Percentiles rank a stretch among this genome's conserved stretches.
phyloP scores from a whole-genome alignment of 1,140 invertebrate species.

The Neoseiulus cucumeris region DNA sequence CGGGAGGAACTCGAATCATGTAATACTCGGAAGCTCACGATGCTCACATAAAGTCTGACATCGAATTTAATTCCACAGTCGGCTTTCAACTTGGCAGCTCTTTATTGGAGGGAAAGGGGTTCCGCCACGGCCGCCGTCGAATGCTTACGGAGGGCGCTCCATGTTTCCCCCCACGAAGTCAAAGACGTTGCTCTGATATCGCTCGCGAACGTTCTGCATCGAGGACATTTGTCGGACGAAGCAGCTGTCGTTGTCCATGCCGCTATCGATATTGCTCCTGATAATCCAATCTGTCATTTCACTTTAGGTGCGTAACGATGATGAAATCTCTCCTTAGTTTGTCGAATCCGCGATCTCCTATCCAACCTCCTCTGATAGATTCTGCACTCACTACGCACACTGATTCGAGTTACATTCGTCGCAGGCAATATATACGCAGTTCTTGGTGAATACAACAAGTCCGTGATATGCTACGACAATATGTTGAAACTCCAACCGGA shows the following conservation, averaged over 20 bases:
- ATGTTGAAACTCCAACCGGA: constrained; percentile 41
- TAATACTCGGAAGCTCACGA: too few relatives aligned
- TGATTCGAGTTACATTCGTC: background rate
- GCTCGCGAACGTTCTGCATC: constrained; percentile 57
- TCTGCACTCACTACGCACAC: too few relatives aligned
- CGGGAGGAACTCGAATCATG: too few relatives aligned
- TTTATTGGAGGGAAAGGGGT: constrained; percentile 63
- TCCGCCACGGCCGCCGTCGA: constrained; percentile 54
- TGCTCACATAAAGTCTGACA: background rate
- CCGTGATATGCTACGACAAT: constrained; percentile 43
- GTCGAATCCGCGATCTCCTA: too few relatives aligned
- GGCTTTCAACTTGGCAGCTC: constrained; percentile 56
- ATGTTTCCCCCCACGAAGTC: constrained; percentile 44
- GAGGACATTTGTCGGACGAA: constrained; percentile 46
- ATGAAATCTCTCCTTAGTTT: constrained; percentile 49
- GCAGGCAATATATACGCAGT: constrained; percentile 23
- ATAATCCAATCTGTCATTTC: constrained; percentile 48
- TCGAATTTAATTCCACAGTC: constrained; percentile 37
- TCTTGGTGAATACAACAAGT: constrained; percentile 33
- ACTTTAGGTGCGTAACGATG: constrained; percentile 41
- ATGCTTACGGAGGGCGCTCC: constrained; percentile 52
- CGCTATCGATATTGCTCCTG: constrained; percentile 52
- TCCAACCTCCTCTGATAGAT: too few relatives aligned
- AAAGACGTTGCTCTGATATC: constrained; percentile 58
- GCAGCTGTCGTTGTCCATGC: constrained; percentile 54